Percentiles rank a stretch among this genome's conserved stretches.
Evolutionary conservation across 2,113 vertebrate species (phyloP).

Genomic region (Ancistrus triradiatus): DNA sequence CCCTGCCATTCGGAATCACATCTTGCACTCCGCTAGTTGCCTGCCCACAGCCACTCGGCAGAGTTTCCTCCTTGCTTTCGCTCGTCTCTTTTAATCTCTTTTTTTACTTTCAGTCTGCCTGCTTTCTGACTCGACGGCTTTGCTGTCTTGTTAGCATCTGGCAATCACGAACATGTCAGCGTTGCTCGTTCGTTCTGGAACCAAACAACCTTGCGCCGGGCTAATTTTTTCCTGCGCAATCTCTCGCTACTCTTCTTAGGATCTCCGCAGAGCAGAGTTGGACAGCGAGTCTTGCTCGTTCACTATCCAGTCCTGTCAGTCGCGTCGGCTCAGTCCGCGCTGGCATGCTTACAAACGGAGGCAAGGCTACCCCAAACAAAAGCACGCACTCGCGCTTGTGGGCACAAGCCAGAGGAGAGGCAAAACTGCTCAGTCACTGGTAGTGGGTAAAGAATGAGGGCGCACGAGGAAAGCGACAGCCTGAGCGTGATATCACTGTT

Average conservation of each 20-base stretch:
- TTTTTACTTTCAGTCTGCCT: constrained; percentile 2
- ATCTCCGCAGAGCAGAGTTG: not conserved
- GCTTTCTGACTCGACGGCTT: constrained; percentile 14
- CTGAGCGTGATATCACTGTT: constrained; percentile 54
- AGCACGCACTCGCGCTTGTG: constrained; percentile 36
- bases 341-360: constrained; percentile 43
- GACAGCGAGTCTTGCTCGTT: not conserved
- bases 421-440: constrained; percentile 56
- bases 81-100: constrained; percentile 4
- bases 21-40: not conserved
- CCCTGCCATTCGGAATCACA: not conserved
- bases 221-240: not conserved
- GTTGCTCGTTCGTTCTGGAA: constrained; percentile 23
- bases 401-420: constrained; percentile 53
- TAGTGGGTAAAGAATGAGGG: constrained; percentile 32
- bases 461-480: constrained; percentile 44
- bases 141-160: not conserved
- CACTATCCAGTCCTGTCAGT: constrained; percentile 46
- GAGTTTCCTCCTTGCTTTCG: not conserved
- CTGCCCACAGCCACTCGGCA: constrained; percentile 9
- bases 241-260: not conserved
- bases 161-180: constrained; percentile 18
- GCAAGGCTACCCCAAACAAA: constrained; percentile 54
- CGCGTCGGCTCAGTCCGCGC: constrained; percentile 7
- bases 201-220: constrained; percentile 40